Conservation (phyloP, 2,797 vertebrate species). For the Sebastes oblongus region DNA sequence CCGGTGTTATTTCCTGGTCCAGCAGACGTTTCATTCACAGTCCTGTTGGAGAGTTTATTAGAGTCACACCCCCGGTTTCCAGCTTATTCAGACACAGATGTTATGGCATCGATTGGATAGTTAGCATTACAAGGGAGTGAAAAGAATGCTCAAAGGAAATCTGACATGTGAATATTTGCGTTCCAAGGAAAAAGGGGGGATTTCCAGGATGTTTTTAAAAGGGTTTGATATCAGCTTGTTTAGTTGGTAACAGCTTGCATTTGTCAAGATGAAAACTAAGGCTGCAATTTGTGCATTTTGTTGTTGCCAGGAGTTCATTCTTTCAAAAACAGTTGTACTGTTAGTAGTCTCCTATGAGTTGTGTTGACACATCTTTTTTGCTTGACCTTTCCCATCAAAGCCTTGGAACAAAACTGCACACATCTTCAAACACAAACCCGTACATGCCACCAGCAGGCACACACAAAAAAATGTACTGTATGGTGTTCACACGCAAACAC, state of each 20-base stretch:
- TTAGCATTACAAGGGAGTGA: conserved; percentile 32
- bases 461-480: neutral
- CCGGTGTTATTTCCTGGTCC: conserved; percentile 12
- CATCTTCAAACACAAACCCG: neutral
- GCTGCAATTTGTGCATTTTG: neutral
- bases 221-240: conserved; percentile 2
- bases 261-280: neutral
- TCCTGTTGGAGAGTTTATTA: conserved; percentile 14
- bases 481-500: conserved; percentile 17
- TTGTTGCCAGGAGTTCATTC: conserved; percentile 2
- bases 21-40: conserved; percentile 29
- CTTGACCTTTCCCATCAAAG: neutral
- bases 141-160: conserved; percentile 35
- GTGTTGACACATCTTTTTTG: neutral
- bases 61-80: conserved; percentile 31
- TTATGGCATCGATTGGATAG: conserved; percentile 20
- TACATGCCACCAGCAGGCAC: neutral
- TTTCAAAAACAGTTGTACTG: neutral
- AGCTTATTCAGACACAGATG: conserved; percentile 26
- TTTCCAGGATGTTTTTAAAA: conserved; percentile 23
- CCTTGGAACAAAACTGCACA: neutral
- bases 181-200: conserved; percentile 8
- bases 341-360: neutral
- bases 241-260: conserved; percentile 18
- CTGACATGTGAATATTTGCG: neutral